A percentile compares a stretch with the other conserved stretches of the same genome.
These are phyloP conservation scores for Euura saliciscinereae DNA, from an alignment of 1,140 invertebrate genomes.

Conservation along the genomic window DNA sequence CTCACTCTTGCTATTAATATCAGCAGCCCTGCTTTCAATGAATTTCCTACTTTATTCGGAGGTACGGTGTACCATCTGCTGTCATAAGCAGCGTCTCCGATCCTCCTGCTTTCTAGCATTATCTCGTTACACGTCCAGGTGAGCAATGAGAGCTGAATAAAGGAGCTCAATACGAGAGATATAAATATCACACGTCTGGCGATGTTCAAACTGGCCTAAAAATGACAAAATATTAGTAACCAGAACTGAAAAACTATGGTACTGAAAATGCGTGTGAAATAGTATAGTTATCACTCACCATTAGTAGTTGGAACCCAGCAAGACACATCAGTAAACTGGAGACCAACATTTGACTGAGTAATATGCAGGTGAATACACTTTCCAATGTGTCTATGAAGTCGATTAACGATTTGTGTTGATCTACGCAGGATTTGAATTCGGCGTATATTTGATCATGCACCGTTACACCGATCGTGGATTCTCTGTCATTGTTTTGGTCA, in stretches of 20 bases:
- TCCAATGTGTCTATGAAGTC: conserved; percentile 24
- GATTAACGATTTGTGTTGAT: conserved; percentile 26
- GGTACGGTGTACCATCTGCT: conserved; percentile 29
- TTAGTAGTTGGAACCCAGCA: conserved; percentile 20
- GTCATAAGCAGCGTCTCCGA: conserved; percentile 25
- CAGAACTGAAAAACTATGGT: neutral
- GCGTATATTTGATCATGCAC: neutral
- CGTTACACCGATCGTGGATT: too few relatives aligned
- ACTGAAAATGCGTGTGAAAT: conserved; percentile 9
- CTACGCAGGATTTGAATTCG: conserved; percentile 21
- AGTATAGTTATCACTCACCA: conserved; percentile 14
- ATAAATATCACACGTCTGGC: conserved; percentile 23
- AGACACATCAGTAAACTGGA: conserved; percentile 30
- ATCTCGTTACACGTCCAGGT: conserved; percentile 32
- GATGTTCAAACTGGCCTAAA: conserved; percentile 13
- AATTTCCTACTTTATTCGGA: conserved; percentile 13
- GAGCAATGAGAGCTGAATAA: conserved; percentile 28
- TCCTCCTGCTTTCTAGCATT: conserved; percentile 22
- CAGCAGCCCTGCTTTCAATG: conserved; percentile 18
- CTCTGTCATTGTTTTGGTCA: too few relatives aligned
- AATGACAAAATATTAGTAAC: neutral
- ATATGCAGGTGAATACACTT: conserved; percentile 25
- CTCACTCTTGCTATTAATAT: conserved; percentile 24
- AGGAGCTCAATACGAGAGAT: conserved; percentile 11
- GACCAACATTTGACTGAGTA: conserved; percentile 29